phyloP scores from a whole-genome alignment of 2,888 invertebrate genomes.

The Ophion ellenae region DNA sequence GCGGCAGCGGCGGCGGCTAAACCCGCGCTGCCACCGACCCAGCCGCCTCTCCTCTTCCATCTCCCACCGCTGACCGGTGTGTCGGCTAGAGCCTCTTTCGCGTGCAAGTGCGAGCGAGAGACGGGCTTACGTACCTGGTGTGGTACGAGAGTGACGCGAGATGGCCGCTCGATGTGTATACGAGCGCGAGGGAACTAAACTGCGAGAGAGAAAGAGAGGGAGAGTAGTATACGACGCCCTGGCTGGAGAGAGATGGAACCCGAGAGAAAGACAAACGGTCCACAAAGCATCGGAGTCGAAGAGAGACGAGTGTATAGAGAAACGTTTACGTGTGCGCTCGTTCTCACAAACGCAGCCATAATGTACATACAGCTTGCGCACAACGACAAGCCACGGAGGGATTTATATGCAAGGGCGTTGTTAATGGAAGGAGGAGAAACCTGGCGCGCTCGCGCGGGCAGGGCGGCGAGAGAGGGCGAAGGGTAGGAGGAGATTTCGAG shows the following conservation, averaged over 20 bases:
- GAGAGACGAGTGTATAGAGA: slow-evolving; percentile 64
- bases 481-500: slow-evolving; percentile 24
- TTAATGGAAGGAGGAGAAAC: slow-evolving; percentile 80
- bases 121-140: slow-evolving; percentile 50
- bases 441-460: slow-evolving; percentile 57
- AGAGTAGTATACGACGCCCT: slow-evolving; percentile 39
- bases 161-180: slow-evolving; percentile 50
- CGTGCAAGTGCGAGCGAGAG: slow-evolving; percentile 50
- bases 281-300: slow-evolving; percentile 42
- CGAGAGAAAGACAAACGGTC: slow-evolving; percentile 61
- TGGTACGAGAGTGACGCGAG: slow-evolving; percentile 57
- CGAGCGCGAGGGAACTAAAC: slow-evolving; percentile 34
- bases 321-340: slow-evolving; percentile 9
- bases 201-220: slow-evolving; percentile 43
- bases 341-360: slow-evolving; percentile 56
- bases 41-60: slow-evolving; percentile 39
- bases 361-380: slow-evolving; percentile 57
- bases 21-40: slow-evolving; percentile 48
- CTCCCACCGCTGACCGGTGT: slow-evolving; percentile 48
- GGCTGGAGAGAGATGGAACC: slow-evolving; percentile 55
- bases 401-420: slow-evolving; percentile 84
- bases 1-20: slow-evolving; percentile 50
- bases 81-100: slow-evolving; percentile 27
- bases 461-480: slow-evolving; percentile 44
- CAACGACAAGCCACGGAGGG: slow-evolving; percentile 76